These are phyloP conservation scores for Mastomys natalensis DNA, from an alignment of 2,113 vertebrate species.

Conservation along the genomic window DNA sequence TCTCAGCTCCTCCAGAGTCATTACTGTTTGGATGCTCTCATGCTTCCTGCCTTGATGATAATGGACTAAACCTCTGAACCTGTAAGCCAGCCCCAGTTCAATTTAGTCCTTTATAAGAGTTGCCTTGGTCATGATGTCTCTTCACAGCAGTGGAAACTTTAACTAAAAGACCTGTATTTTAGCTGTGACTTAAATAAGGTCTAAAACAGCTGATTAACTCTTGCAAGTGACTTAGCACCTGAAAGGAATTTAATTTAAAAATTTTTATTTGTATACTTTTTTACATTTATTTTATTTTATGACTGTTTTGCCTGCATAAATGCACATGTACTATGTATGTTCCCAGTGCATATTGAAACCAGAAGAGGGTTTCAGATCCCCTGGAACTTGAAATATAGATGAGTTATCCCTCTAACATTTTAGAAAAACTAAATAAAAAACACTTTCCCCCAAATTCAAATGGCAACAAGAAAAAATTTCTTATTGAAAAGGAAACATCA, in stretches of 20 bases:
- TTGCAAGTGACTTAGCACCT: background rate
- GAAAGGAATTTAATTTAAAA: background rate
- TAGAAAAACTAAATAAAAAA: background rate
- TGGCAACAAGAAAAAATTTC: background rate
- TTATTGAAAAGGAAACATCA: background rate
- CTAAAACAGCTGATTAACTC: background rate
- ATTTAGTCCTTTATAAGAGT: no score
- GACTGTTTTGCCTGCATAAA: background rate
- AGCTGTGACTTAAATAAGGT: background rate
- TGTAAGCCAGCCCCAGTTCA: no score
- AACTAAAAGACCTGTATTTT: background rate
- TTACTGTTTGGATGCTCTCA: no score
- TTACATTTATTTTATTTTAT: background rate
- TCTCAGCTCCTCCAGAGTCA: no score
- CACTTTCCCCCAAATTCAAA: background rate
- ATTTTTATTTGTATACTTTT: background rate
- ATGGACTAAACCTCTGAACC: no score
- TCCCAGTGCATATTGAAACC: background rate
- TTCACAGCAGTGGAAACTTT: no score
- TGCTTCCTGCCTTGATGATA: no score
- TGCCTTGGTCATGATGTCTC: no score
- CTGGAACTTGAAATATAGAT: background rate
- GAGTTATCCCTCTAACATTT: background rate
- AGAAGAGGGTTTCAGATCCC: background rate
- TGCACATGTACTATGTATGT: background rate